phyloP scores from a whole-genome alignment of 1,140 invertebrate species.

The Procambarus virginalis region DNA sequence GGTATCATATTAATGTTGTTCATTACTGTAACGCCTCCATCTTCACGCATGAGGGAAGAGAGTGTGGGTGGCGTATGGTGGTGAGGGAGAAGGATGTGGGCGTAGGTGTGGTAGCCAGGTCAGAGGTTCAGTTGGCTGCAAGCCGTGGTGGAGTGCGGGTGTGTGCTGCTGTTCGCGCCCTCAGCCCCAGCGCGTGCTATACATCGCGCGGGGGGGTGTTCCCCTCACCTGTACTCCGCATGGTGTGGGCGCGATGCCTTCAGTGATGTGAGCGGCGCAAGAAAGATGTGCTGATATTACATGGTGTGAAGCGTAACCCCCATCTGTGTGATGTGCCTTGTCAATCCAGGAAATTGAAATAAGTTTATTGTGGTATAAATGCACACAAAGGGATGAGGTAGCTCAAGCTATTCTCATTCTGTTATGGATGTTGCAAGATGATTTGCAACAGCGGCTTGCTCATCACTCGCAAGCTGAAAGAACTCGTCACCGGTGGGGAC shows the following conservation, averaged over 20 bases:
- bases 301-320: no score
- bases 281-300: no score
- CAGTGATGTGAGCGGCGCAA: background rate
- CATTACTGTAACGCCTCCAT: no score
- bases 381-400: no score
- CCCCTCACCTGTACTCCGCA: background rate
- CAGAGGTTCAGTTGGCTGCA: constrained; percentile 42
- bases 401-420: background rate
- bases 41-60: no score
- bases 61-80: background rate
- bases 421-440: constrained; percentile 54
- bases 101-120: background rate
- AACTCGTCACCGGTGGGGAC: constrained; percentile 61
- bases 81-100: background rate
- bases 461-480: constrained; percentile 69
- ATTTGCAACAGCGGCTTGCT: constrained; percentile 70
- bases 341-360: no score
- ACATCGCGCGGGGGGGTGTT: background rate
- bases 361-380: no score
- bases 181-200: constrained; percentile 19
- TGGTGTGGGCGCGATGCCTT: background rate
- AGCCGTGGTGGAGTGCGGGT: constrained; percentile 54
- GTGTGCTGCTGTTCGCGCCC: constrained; percentile 14
- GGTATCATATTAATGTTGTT: no score
- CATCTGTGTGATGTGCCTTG: no score